Percentiles rank a stretch among this genome's conserved stretches.
phyloP scores from a whole-genome alignment of 2,888 invertebrate genomes.

The Pediacus dermestoides region DNA sequence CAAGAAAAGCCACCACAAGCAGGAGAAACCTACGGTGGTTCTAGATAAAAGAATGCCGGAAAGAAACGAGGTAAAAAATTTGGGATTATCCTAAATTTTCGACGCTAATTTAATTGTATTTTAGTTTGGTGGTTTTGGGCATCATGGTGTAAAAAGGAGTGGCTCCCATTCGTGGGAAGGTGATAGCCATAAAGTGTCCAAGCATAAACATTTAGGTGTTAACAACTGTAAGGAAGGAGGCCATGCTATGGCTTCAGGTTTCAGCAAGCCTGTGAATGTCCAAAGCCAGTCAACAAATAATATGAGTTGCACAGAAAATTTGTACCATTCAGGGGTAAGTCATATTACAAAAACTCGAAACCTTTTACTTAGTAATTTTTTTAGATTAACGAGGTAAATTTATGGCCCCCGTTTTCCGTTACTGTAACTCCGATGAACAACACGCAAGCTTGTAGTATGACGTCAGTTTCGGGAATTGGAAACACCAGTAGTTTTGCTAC shows the following conservation, averaged over 20 bases:
- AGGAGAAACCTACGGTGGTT: conserved; percentile 28
- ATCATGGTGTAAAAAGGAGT: conserved; percentile 60
- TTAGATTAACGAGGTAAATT: conserved; percentile 50
- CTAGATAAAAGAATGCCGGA: conserved; percentile 28
- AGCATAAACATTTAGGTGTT: conserved; percentile 49
- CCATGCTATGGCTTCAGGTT: too few species aligned
- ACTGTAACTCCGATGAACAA: conserved; percentile 48
- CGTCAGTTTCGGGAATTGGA: conserved; percentile 35
- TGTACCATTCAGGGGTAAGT: conserved; percentile 34
- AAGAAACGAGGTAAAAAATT: conserved; percentile 29
- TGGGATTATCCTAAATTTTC: background rate
- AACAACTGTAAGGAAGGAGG: too few species aligned
- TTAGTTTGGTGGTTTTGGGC: conserved; percentile 9
- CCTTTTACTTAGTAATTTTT: conserved; percentile 2
- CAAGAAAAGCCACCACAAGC: conserved; percentile 39
- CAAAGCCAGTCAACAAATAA: conserved; percentile 21
- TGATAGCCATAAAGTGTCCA: conserved; percentile 56
- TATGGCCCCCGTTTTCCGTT: conserved; percentile 62
- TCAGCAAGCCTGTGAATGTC: conserved; percentile 16
- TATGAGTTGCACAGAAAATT: too few species aligned
- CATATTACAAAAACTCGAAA: conserved; percentile 1
- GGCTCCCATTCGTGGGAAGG: conserved; percentile 61
- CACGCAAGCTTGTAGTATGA: conserved; percentile 38
- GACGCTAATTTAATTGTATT: background rate
- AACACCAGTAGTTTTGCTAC: conserved; percentile 35